A percentile compares a stretch with the other conserved stretches of the same genome.
Evolutionary conservation across 1,140 invertebrate species (phyloP).

Genomic region (Pemphigus obesinymphae): DNA sequence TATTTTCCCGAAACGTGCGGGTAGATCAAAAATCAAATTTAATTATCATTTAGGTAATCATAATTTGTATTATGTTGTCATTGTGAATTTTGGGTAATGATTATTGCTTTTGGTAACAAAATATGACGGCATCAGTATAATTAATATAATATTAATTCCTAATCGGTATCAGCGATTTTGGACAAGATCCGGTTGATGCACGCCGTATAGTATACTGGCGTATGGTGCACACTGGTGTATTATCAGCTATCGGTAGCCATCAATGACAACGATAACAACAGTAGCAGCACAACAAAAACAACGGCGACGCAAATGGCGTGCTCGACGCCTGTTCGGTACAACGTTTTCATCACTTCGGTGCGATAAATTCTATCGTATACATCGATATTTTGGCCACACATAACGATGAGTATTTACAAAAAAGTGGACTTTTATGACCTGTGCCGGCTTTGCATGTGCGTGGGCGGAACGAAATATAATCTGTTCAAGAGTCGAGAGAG

Average conservation of each 20-base stretch:
- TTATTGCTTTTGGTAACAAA: no score
- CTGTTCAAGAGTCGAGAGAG: slow-evolving; percentile 62
- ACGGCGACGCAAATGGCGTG: background rate
- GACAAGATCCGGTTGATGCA: background rate
- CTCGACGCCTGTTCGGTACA: background rate
- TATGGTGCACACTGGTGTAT: slow-evolving; percentile 5
- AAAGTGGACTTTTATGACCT: slow-evolving; percentile 67
- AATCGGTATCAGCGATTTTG: no score
- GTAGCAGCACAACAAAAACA: no score
- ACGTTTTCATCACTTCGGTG: no score
- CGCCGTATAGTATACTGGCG: no score
- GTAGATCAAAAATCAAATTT: no score
- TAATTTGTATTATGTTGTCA: no score
- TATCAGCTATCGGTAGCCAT: slow-evolving; percentile 12
- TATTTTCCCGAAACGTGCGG: no score
- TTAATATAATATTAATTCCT: no score
- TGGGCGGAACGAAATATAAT: slow-evolving; percentile 60
- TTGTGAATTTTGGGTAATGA: no score
- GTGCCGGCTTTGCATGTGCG: slow-evolving; percentile 64
- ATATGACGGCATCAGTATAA: no score
- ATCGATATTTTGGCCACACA: background rate
- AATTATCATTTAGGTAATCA: no score
- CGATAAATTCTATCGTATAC: background rate
- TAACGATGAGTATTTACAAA: slow-evolving; percentile 60
- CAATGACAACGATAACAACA: background rate